Conservation (phyloP, 1,140 invertebrate species). For the Zaprionus kolodkinae region DNA sequence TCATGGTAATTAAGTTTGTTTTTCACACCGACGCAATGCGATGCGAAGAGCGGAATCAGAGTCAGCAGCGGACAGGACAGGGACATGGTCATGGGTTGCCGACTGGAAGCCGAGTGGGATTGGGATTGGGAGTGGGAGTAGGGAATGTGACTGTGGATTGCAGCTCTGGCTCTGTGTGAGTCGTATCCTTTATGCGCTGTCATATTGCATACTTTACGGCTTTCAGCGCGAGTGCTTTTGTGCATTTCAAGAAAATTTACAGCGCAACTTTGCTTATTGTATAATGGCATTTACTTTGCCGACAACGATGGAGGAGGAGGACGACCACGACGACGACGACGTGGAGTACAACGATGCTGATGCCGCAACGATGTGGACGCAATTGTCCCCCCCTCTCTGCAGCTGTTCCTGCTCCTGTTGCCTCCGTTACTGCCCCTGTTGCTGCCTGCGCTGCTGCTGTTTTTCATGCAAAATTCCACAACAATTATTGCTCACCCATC, state of each 20-base stretch:
- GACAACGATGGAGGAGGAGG: conserved; percentile 4
- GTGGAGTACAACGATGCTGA: too few species aligned
- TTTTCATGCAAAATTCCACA: conserved; percentile 40
- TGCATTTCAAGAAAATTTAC: conserved; percentile 77
- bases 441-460: conserved; percentile 4
- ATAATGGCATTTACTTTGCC: conserved; percentile 76
- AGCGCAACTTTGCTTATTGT: conserved; percentile 72
- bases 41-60: not conserved
- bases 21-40: conserved; percentile 22
- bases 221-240: conserved; percentile 78
- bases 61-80: not conserved
- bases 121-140: not conserved
- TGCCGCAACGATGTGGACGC: not conserved
- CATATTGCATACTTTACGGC: conserved; percentile 77
- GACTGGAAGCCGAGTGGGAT: not conserved
- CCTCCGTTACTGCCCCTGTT: not conserved
- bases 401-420: conserved; percentile 4
- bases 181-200: conserved; percentile 71
- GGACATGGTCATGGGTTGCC: not conserved
- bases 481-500: conserved; percentile 64
- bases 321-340: conserved; percentile 19
- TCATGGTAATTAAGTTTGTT: conserved; percentile 58
- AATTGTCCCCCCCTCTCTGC: conserved; percentile 10
- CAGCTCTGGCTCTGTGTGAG: not conserved
- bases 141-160: not conserved